phyloP scores from a whole-genome alignment of 2,888 invertebrate genomes.

The Limnephilus lunatus region DNA sequence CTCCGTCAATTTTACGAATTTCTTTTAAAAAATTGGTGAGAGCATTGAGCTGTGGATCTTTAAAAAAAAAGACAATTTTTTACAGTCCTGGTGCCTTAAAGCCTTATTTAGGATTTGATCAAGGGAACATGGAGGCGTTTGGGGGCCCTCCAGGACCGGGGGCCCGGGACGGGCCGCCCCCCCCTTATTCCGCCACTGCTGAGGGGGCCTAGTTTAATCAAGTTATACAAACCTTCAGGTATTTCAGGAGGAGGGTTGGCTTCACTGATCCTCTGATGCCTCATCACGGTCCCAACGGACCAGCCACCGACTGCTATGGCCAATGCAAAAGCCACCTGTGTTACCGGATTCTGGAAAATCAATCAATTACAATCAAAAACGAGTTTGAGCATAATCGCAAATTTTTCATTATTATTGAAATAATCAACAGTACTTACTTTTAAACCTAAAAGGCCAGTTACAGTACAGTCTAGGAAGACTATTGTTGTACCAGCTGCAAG shows the following conservation, averaged over 20 bases:
- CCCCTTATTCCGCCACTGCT: too few species aligned
- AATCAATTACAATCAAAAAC: neutral
- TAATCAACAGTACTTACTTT: conserved; percentile 41
- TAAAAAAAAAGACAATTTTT: too few species aligned
- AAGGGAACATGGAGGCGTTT: too few species aligned
- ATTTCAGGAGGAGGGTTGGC: conserved; percentile 75
- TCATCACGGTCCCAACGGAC: conserved; percentile 80
- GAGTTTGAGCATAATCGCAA: neutral
- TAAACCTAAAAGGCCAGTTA: conserved; percentile 57
- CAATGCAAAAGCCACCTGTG: conserved; percentile 84
- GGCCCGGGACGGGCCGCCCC: too few species aligned
- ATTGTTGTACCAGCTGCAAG: conserved; percentile 37
- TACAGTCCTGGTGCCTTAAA: too few species aligned
- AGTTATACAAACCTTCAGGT: conserved; percentile 68
- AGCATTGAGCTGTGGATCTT: too few species aligned
- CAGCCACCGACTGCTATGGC: conserved; percentile 83
- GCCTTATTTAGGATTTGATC: too few species aligned
- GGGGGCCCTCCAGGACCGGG: too few species aligned
- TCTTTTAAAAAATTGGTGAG: too few species aligned
- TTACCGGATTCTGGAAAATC: conserved; percentile 81
- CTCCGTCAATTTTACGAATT: too few species aligned
- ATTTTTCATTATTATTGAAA: neutral
- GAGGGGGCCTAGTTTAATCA: neutral
- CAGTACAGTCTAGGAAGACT: conserved; percentile 51
- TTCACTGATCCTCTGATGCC: conserved; percentile 76